phyloP scores from a whole-genome alignment of 2,113 vertebrate species.

The Zapus hudsonius region DNA sequence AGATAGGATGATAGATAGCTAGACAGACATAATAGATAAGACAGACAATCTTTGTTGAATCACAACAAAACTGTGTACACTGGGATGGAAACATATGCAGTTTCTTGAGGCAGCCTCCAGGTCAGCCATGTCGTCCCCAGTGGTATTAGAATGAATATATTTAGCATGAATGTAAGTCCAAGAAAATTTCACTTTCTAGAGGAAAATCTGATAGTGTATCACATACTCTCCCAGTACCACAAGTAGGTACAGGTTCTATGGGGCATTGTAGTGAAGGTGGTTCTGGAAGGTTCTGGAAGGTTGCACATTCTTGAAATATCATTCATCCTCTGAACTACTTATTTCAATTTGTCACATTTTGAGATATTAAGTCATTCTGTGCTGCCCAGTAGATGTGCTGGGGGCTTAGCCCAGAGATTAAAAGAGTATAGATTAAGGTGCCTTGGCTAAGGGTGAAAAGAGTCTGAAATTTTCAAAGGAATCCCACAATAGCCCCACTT shows the following conservation, averaged over 20 bases:
- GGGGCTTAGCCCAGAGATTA: neutral
- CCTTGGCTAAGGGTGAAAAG: neutral
- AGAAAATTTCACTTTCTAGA: conserved; percentile 51
- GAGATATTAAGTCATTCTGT: neutral
- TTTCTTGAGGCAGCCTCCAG: neutral
- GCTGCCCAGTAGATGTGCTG: neutral
- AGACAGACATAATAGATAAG: too few relatives aligned
- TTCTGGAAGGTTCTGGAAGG: conserved; percentile 80
- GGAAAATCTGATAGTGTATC: conserved; percentile 68
- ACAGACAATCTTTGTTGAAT: neutral
- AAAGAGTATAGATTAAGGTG: neutral
- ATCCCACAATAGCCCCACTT: neutral
- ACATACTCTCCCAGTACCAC: conserved; percentile 66
- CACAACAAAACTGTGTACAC: neutral
- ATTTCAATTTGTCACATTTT: conserved; percentile 16
- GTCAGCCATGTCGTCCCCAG: neutral
- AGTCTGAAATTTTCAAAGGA: neutral
- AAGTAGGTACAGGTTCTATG: conserved; percentile 70
- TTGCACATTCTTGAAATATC: conserved; percentile 76
- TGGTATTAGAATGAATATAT: conserved; percentile 54
- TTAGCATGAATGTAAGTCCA: conserved; percentile 52
- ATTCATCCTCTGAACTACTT: conserved; percentile 52
- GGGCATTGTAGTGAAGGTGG: conserved; percentile 76
- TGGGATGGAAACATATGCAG: neutral
- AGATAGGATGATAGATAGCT: neutral